Evolutionary conservation across 2,797 vertebrate genomes (phyloP).

Genomic region (Thunnus albacares): DNA sequence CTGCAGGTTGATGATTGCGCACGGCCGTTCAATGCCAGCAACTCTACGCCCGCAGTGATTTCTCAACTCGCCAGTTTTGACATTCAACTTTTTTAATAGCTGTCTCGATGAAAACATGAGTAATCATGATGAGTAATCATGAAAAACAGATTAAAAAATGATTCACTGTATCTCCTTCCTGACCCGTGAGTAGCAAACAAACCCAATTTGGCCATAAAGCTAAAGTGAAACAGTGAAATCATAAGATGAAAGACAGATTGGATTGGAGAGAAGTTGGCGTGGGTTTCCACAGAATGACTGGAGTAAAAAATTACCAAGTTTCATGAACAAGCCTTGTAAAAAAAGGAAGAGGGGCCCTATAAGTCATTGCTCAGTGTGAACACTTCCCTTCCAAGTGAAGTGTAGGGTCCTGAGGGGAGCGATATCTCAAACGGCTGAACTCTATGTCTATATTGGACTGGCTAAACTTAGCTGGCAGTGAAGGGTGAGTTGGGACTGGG

Average conservation of each 20-base stretch:
- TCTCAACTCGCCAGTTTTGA: slow-evolving; percentile 56
- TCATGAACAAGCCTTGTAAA: slow-evolving; percentile 15
- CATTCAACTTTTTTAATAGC: slow-evolving; percentile 33
- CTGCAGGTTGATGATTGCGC: slow-evolving; percentile 63
- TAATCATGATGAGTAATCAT: background rate
- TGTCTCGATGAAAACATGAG: slow-evolving; percentile 31
- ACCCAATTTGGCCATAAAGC: slow-evolving; percentile 39
- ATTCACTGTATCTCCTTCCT: slow-evolving; percentile 32
- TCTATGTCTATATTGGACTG: background rate
- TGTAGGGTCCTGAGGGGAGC: slow-evolving; percentile 25
- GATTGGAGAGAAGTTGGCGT: slow-evolving; percentile 26
- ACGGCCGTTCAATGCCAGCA: slow-evolving; percentile 54
- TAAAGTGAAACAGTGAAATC: slow-evolving; percentile 49
- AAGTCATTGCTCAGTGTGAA: slow-evolving; percentile 21
- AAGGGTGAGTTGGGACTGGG: slow-evolving; percentile 4
- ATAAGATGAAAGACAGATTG: slow-evolving; percentile 43
- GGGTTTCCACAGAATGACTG: slow-evolving; percentile 7
- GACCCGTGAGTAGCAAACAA: slow-evolving; percentile 12
- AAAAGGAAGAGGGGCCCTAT: slow-evolving; percentile 13
- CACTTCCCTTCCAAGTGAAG: slow-evolving; percentile 36
- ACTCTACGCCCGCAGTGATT: slow-evolving; percentile 46
- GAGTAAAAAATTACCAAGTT: slow-evolving; percentile 23
- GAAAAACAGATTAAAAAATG: slow-evolving; percentile 32
- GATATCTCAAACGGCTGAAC: slow-evolving; percentile 28
- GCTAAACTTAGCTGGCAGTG: slow-evolving; percentile 18